Evolutionary conservation across 1,140 invertebrate genomes (phyloP), one percentile per base, ranked within the genome.

Genomic region (Vanessa atalanta): DNA sequence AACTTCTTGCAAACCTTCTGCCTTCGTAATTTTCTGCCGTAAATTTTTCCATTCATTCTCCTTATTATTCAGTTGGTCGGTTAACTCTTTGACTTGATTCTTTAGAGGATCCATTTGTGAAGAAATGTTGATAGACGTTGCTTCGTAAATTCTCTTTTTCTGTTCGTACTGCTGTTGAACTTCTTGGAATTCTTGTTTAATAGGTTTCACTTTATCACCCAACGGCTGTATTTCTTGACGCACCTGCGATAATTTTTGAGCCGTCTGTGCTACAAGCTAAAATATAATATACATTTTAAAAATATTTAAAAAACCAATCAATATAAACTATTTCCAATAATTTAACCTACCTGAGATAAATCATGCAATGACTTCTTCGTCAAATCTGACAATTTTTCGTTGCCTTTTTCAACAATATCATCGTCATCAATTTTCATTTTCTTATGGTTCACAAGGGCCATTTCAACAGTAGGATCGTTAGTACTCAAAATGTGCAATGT

Each of bases 21-120:
- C 91, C 79, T 93, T 93, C 80, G 90, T 90, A 63, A 93, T 93
- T 81, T 91, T 91, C 82, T 93, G 92, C 55, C 88, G 80, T 75
- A 93, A 84, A 72, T 88, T 92, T 87, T 93, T 93, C 93, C 93
- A 93, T 87, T 93, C 92, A 16, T 92, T 88, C 79, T 93, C 93
- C 71, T 93, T 93, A 68, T 75, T 83, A 78, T 92, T 92, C 70
- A 93, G 79, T 70, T 88, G 85, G 77, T 93, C 87, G 64, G 86
- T 87, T 72, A 93, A 81, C 51, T 88, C 86, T 76, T 88, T 90
- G 31, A 93, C 88, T 85, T 90, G 84, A 67, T 83, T 87, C 75
- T 90, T 93, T 26, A 93, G 76, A 8, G 93, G 93, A 74, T 93
- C 92, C 92, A 93, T 92, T 86, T 93, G 92, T 6, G 93, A 93